Evolutionary conservation across 2,113 vertebrate species (phyloP), one percentile per base, ranked within the genome.

Genomic region (Amblyopsis rosae): DNA sequence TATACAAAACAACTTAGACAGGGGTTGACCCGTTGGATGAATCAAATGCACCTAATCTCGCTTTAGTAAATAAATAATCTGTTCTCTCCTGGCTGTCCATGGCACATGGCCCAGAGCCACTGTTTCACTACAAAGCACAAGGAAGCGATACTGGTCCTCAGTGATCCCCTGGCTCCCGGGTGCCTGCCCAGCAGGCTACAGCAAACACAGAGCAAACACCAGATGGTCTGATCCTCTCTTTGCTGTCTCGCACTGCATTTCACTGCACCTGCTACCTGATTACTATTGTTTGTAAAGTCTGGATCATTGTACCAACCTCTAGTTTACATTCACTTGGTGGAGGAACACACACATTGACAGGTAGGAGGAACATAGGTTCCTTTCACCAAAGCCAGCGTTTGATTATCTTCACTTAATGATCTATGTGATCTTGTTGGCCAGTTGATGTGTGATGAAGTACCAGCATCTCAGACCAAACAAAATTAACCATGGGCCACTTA

Each of bases 201-300:
- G 67, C 74, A 87, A 87, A 86, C 77, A 88, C 6, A 68, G 62
- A 72, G 62, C 77, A 84, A 80, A 84, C 72, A 72, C 56, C 64
- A 75, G 65, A 74, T 47, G 47, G 35, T 26, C 48, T 32, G 45
- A 47, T 59, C 53, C 6, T 35, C 60, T 66, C 16, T 58, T 56
- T 69, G 9, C 65, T 11, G 4, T 16, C 12, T 45, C 47, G 62
- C 62, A 70, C 69, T n/a, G 33, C 32, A 61, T 59, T 67, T 66
- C 67, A 15, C 17, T 51, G 48, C 9, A n/a, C 35, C 19, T 58
- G 56, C 16, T 17, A 13, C 15, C 65, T 32, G 77, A 8, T 5
- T 41, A 41, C 35, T 41, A 41, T 8, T 41, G 7, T 41, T 41
- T 41, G 5, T 41, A 41, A 41, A 6, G 35, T 41, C 4, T 41